Base-by-base conservation (phyloP, 1,140 invertebrate genomes). In the Drosophila repletoides region DNA sequence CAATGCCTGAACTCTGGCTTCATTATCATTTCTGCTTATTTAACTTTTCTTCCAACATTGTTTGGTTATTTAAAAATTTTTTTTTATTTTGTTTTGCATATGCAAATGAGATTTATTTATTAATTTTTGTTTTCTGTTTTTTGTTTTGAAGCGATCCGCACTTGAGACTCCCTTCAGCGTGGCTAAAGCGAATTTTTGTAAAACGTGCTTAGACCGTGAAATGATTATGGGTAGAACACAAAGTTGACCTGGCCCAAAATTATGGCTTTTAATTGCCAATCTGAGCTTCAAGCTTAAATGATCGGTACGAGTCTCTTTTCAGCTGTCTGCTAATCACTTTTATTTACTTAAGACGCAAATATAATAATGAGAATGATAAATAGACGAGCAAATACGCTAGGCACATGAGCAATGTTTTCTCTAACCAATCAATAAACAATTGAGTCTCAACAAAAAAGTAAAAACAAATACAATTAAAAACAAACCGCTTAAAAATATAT, bases 41-140 rank as follows among this genome's bases (percentile, higher is more conserved):
- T 52, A 12, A 28, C 17, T 43, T 55, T 55, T 55, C 19, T 55
- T 55, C 15, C n/a, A 31, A 48, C 14, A 19, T 38, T 48, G 45
- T 19, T 40, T 26, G 5, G 10, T 17, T 40, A 28, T 26, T 17
- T 14, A n/a, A n/a, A n/a, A n/a, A n/a, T 22, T 48, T 4, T 46
- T 65, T 41, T 48, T 19, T 31, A 46, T 52, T 33, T 22, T 46
- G 51, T 61, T 76, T 53, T 59, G 75, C 65, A 71, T 80, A 80
- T 51, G 46, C 24, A 55, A 55, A 55, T 55, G 28, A 55, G 46
- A 9, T 33, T 4, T 7, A 7, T 40, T 12, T 33, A 2, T 5
- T 12, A 3, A 5, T 34, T 22, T 15, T 9, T 33, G 17, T 33
- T 12, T 2, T 59, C 21, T 36, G 41, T 7, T 17, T 21, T 22